Evolutionary conservation across 2,888 invertebrate species (phyloP), one percentile per base, ranked within the genome.

Genomic region (Philereme transversata): DNA sequence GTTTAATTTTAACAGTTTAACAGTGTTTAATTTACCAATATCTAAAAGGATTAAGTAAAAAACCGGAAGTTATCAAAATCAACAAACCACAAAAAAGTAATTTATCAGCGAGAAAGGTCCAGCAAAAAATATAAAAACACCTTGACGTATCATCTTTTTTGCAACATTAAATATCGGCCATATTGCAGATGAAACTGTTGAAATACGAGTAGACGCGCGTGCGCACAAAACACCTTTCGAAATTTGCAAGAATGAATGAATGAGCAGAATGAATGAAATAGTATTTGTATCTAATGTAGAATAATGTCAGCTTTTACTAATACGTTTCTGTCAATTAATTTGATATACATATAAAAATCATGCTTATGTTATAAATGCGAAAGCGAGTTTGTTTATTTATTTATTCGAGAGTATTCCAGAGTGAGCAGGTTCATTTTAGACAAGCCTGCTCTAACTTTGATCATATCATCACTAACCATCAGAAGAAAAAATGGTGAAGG

Each of bases 181-280:
- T 75, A 70, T 54, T 55, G 55, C 54, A 64, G 74, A 76, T 72
- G 74, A 65, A 67, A 81, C 86, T 87, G 38, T 7, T 38, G 40
- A 40, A 40, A 5, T 8, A n/a, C n/a, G n/a, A n/a, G n/a, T n/a
- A 5, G 81, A 82, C 85, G 85, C 87, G 86, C 87, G 86, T 86
- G 88, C 85, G 82, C 78, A 76, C 76, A 48, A 76, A 80, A 82
- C 90, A 90, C 90, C 90, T 90, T 89, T 86, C 74, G 80, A 79
- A 85, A 86, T 89, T 88, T 86, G 87, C 79, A 67, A 78, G 76
- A 67, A 75, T 70, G 68, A 77, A 78, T 80, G 75, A 72, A 67
- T 69, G 48, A 38, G 62, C 60, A 56, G 45, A 60, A 53, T 64
- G 69, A 67, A 62, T 65, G 64, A 68, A 61, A 34, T 43, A 36